These are phyloP conservation scores for Seriola aureovittata DNA, from an alignment of 2,113 vertebrate species.

Conservation along the genomic window DNA sequence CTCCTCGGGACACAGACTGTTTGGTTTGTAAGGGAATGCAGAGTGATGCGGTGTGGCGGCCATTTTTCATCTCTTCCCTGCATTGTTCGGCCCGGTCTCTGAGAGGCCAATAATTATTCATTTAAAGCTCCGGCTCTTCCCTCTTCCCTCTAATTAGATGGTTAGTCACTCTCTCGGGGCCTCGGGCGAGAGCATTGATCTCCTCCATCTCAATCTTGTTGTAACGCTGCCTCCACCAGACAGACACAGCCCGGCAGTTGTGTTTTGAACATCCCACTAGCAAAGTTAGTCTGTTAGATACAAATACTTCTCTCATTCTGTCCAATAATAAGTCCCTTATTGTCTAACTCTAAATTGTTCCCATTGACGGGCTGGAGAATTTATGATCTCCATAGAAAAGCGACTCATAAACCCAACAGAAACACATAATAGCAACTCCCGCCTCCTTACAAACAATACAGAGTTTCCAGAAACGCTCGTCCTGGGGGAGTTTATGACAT, in stretches of 20 bases:
- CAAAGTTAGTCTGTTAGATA: constrained; percentile 35
- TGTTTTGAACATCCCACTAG: constrained; percentile 31
- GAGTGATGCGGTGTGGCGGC: constrained; percentile 26
- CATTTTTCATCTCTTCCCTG: constrained; percentile 64
- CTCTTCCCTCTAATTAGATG: constrained; percentile 78
- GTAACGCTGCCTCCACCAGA: constrained; percentile 38
- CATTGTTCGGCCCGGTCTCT: constrained; percentile 65
- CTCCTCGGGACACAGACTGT: constrained; percentile 43
- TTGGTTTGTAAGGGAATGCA: constrained; percentile 36
- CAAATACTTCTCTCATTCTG: constrained; percentile 41
- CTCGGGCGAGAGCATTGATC: constrained; percentile 68
- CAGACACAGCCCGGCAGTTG: not conserved
- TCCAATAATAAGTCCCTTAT: constrained; percentile 57
- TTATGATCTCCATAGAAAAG: constrained; percentile 57
- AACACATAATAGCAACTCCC: constrained; percentile 53
- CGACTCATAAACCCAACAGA: constrained; percentile 57
- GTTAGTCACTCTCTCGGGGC: constrained; percentile 70
- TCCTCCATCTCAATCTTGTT: constrained; percentile 61
- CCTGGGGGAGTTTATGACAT: constrained; percentile 44
- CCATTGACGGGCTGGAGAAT: constrained; percentile 48
- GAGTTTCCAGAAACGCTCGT: constrained; percentile 49
- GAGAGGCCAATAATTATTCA: constrained; percentile 77
- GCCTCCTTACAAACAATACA: constrained; percentile 55
- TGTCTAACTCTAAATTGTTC: constrained; percentile 52
- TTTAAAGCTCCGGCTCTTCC: constrained; percentile 68